Base-by-base conservation (phyloP, 1,140 invertebrate genomes). In the Pogonomyrmex californicus region DNA sequence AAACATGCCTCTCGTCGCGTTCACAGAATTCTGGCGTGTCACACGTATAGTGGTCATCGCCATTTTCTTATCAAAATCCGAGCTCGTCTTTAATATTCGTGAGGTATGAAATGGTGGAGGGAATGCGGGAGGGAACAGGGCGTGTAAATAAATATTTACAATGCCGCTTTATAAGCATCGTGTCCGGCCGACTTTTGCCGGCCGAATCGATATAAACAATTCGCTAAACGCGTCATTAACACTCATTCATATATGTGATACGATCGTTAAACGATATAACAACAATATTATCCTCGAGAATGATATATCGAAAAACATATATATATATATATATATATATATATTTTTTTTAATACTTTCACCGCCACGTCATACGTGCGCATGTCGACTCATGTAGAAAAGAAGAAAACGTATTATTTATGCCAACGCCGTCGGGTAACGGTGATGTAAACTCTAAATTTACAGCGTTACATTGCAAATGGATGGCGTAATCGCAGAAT, bases 111-210 rank as follows among this genome's bases (percentile, higher is more conserved):
- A 44, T 79, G 17, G 17, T 47, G 30, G 7, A 23, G 10, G 12
- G 6, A 7, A 38, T 17, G 12, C 3, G 23, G 14, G 2, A 14
- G 1, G 12, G 9, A 56, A 54, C 38, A 41, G 54, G 54, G n/a
- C 54, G 12, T 30, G 54, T 62, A 83, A 75, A 73, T 82, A 82
- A 82, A 83, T 83, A 60, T 75, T 83, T 47, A 60, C 41, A 54
- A 47, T 9, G 38, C 36, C 54, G 17, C 41, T 51, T 17, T 36
- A 10, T 41, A 65, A 23, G 36, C 49, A 36, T 33, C 4, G 23
- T 54, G 68, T 79, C 47, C 65, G 77, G n/a, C 66, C 49, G 14
- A 36, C 51, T 36, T 23, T 23, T 30, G 78, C n/a, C 58, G 10
- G 44, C 60, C 5, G 33, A 83, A 62, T 83, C 68, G 54, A 83